Conservation (phyloP, 2,797 vertebrate species). For the Nyctibius grandis region DNA sequence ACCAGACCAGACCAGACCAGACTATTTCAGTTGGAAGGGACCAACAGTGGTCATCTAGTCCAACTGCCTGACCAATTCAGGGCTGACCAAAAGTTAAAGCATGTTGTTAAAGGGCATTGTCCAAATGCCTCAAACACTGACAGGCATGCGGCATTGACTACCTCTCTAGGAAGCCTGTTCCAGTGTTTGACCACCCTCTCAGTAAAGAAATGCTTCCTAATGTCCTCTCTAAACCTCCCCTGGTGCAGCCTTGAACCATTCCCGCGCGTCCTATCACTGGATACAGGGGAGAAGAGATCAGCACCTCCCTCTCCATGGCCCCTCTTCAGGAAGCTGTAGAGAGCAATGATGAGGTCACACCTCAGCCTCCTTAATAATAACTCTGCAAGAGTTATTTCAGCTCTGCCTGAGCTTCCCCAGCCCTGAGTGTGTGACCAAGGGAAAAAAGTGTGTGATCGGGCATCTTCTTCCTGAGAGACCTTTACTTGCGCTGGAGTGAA, state of each 20-base stretch:
- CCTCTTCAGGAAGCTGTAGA: not conserved
- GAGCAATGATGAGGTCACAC: not conserved
- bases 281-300: not conserved
- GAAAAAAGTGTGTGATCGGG: not conserved
- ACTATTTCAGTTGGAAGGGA: not conserved
- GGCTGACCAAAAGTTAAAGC: not conserved
- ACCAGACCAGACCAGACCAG: not conserved
- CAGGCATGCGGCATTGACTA: not conserved
- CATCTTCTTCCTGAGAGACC: not conserved
- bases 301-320: not conserved
- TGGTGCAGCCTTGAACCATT: no score
- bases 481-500: not conserved
- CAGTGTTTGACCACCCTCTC: not conserved
- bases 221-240: not conserved
- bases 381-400: not conserved
- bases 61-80: not conserved
- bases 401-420: not conserved
- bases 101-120: not conserved
- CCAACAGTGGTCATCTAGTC: not conserved
- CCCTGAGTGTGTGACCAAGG: not conserved
- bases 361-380: not conserved
- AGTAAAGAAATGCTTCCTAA: not conserved
- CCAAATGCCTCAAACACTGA: not conserved
- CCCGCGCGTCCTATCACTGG: no score
- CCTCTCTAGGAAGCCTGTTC: not conserved